phyloP scores from a whole-genome alignment of 2,797 vertebrate genomes.

The Malacoraja senta region DNA sequence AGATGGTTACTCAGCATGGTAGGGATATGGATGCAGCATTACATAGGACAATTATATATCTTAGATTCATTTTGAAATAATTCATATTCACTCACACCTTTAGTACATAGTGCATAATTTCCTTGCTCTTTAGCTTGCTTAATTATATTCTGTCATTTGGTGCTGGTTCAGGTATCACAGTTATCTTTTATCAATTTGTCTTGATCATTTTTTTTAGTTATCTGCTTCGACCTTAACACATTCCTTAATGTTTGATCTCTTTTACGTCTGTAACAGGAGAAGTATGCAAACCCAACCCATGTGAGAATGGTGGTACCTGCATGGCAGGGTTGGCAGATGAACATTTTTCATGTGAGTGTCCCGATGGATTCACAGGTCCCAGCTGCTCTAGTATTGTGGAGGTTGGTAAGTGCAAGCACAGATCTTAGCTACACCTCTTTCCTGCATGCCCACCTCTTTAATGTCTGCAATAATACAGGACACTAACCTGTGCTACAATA shows the following conservation, averaged over 20 bases:
- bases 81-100: neutral
- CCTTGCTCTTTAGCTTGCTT: neutral
- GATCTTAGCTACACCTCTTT: slow-evolving; percentile 37
- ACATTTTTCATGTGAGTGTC: slow-evolving; percentile 65
- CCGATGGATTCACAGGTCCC: slow-evolving; percentile 60
- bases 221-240: neutral
- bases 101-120: neutral
- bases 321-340: slow-evolving; percentile 55
- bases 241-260: neutral
- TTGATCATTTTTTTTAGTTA: neutral
- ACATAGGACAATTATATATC: neutral
- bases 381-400: slow-evolving; percentile 69
- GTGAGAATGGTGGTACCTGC: slow-evolving; percentile 62
- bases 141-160: neutral
- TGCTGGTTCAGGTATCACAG: neutral
- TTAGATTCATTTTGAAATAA: neutral
- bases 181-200: neutral
- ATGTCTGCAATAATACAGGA: neutral
- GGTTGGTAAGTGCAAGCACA: slow-evolving; percentile 68
- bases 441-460: slow-evolving; percentile 20
- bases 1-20: no score
- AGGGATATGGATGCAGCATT: neutral
- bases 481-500: neutral
- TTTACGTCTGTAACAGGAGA: slow-evolving; percentile 51
- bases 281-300: slow-evolving; percentile 59